phyloP scores from a whole-genome alignment of 1,140 invertebrate genomes.

The Palaemon carinicauda region DNA sequence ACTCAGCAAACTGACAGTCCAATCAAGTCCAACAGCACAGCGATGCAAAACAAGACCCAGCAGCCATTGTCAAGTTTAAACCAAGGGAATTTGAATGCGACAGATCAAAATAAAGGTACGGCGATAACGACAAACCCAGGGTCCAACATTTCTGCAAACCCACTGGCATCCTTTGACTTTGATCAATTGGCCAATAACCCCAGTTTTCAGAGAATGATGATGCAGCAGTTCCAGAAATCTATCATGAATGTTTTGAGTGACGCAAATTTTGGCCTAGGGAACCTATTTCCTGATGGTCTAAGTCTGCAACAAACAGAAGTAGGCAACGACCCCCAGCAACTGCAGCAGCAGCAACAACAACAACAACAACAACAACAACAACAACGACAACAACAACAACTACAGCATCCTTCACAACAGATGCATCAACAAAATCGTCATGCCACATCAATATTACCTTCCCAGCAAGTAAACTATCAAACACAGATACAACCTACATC shows the following conservation, averaged over 20 bases:
- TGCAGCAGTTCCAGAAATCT: constrained; percentile 41
- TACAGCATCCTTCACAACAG: neutral
- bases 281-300: constrained; percentile 15
- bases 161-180: constrained; percentile 17
- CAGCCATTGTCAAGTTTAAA: too few species aligned
- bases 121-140: neutral
- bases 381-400: neutral
- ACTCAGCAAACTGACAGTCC: too few species aligned
- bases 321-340: neutral
- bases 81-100: too few species aligned
- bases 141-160: neutral
- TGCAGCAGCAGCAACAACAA: neutral
- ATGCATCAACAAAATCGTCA: neutral
- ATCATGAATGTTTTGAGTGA: constrained; percentile 26
- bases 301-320: neutral
- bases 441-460: neutral
- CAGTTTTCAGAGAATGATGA: constrained; percentile 16
- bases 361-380: neutral
- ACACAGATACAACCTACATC: neutral
- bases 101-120: neutral
- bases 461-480: neutral
- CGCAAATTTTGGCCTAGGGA: constrained; percentile 14
- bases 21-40: too few species aligned
- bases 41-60: too few species aligned
- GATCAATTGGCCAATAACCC: constrained; percentile 23